These are phyloP conservation scores for Lepeophtheirus nordmannii DNA, from an alignment of 2,888 invertebrate genomes.

Conservation along the genomic window DNA sequence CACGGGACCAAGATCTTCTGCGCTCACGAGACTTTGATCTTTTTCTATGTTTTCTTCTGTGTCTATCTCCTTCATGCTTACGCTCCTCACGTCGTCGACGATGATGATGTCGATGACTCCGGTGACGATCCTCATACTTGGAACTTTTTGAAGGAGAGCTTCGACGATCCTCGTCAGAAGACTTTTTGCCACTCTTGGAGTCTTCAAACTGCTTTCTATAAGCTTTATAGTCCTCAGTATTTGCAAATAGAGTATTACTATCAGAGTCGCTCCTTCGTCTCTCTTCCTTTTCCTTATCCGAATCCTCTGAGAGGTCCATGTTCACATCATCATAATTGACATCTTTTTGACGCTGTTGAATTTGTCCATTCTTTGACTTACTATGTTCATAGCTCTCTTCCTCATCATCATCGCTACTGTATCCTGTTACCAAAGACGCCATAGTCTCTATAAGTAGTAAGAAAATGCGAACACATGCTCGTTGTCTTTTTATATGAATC, in stretches of 20 bases:
- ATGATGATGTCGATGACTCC: background rate
- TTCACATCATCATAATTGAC: conserved; percentile 55
- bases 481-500: too few species aligned
- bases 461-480: too few species aligned
- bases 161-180: conserved; percentile 28
- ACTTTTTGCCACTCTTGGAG: conserved; percentile 29
- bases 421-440: conserved; percentile 52
- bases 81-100: conserved; percentile 28
- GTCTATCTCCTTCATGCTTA: conserved; percentile 31
- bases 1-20: conserved; percentile 31
- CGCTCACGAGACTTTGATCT: conserved; percentile 31
- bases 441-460: conserved; percentile 26
- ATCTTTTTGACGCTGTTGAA: conserved; percentile 5
- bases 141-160: background rate
- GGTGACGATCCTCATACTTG: too few species aligned
- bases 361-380: conserved; percentile 33
- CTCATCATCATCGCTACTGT: conserved; percentile 61
- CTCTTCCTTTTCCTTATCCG: conserved; percentile 27
- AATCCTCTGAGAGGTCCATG: conserved; percentile 58
- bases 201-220: conserved; percentile 25
- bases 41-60: conserved; percentile 29
- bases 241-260: background rate
- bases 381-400: conserved; percentile 34
- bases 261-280: background rate
- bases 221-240: conserved; percentile 20